phyloP scores from a whole-genome alignment of 2,113 vertebrate genomes.

The Penelope pileata region DNA sequence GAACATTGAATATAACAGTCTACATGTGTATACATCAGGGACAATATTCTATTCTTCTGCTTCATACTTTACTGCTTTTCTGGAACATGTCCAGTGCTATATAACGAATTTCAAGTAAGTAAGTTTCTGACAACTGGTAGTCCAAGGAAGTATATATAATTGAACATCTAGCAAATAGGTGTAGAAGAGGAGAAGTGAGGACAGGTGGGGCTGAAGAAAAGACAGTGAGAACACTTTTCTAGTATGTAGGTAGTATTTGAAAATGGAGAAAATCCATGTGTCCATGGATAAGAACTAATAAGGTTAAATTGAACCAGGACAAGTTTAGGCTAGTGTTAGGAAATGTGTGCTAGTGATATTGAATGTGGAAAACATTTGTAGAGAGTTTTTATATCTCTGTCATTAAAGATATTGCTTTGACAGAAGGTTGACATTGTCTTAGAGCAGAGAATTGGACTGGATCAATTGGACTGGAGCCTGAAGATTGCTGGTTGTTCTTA shows the following conservation, averaged over 20 bases:
- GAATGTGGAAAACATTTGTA: not conserved
- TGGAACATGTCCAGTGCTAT: not conserved
- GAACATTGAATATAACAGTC: accelerated
- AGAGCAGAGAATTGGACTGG: not conserved
- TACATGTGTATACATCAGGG: accelerated
- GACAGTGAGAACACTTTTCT: not conserved
- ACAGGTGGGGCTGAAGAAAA: not conserved
- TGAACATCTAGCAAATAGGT: not conserved
- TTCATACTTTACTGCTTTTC: accelerated
- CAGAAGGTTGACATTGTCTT: not conserved
- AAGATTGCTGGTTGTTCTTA: not conserved
- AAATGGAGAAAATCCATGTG: not conserved
- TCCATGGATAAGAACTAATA: not conserved
- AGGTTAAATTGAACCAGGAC: not conserved
- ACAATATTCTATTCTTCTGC: not conserved
- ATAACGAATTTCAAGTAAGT: not conserved
- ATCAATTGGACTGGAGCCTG: not conserved
- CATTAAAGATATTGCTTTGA: not conserved
- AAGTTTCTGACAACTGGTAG: not conserved
- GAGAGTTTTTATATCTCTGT: not conserved
- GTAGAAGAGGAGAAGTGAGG: not conserved
- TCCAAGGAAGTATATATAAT: not conserved
- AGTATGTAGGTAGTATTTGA: accelerated
- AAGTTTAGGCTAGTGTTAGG: not conserved
- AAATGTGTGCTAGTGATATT: not conserved